phyloP scores from a whole-genome alignment of 2,797 vertebrate species.

The Semotilus atromaculatus region DNA sequence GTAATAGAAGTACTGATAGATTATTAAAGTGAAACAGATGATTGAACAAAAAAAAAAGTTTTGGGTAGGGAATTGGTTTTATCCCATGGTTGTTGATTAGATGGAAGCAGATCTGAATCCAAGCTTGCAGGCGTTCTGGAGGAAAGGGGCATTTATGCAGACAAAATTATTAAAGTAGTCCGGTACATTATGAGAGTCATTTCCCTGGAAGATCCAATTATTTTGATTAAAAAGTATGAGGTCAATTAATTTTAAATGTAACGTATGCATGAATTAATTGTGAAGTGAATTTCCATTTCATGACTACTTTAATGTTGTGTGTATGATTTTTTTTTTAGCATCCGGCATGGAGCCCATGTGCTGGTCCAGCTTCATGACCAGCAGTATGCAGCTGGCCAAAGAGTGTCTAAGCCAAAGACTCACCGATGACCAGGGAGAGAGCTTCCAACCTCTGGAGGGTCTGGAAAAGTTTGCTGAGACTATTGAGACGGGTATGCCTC shows the following conservation, averaged over 20 bases:
- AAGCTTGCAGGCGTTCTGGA: not conserved
- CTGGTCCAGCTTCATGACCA: slow-evolving; percentile 99
- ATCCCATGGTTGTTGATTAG: not conserved
- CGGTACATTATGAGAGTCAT: not conserved
- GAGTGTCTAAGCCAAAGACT: slow-evolving; percentile 97
- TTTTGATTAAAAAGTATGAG: not conserved
- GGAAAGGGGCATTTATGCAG: not conserved
- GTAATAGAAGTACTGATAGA: too few relatives aligned
- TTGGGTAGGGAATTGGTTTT: not conserved
- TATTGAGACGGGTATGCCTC: slow-evolving; percentile 91
- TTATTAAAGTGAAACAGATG: not conserved
- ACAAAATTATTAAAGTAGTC: not conserved
- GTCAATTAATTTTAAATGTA: not conserved
- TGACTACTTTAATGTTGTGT: not conserved
- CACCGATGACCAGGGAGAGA: slow-evolving; percentile 94
- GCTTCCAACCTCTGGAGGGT: slow-evolving; percentile 95
- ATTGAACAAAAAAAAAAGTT: not conserved
- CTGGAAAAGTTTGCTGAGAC: slow-evolving; percentile 99
- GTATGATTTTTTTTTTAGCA: slow-evolving; percentile 73
- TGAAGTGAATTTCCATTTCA: not conserved
- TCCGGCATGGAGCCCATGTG: slow-evolving; percentile 95
- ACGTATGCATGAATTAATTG: not conserved
- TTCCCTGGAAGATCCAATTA: not conserved
- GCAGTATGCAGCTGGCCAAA: slow-evolving; percentile 97
- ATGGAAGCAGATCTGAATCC: not conserved